Base-by-base conservation (phyloP, 2,797 vertebrate genomes). In the Protosalanx chinensis region DNA sequence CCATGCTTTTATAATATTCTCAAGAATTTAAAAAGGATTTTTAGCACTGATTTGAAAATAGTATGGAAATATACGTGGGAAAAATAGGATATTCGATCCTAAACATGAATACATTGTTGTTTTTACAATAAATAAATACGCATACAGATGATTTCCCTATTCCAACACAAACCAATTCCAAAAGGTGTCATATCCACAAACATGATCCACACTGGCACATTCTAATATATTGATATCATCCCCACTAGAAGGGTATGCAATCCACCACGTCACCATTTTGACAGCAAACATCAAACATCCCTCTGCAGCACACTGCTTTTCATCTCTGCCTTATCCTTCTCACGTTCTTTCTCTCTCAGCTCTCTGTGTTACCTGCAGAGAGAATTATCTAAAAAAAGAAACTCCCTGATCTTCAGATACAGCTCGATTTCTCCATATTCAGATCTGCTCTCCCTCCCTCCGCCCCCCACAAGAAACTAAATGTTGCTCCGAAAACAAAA, bases 1-100 rank as follows among this genome's bases (percentile, higher is more conserved):
- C 83, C 90, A 90, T 91, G 89, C 90, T 79, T 75, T 86, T 86
- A 88, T 82, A 89, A 74, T 84, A 65, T 79, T 87, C 86, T 88
- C 85, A 82, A 90, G 89, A 91, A 81, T 89, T 87, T 80, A 88
- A 89, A 90, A 76, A 60, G 72, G 74, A 57, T 68, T 71, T 20
- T 32, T 77, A 80, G 78, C 71, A 80, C 76, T 78, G 70, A 71
- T 85, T 84, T 76, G 88, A 86, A 88, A 89, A 88, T 79, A 83
- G 73, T 77, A 87, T 88, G 85, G 77, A 85, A 89, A 91, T 85
- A 82, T 82, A 81, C 84, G 72, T 32, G 72, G 76, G 72, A 74
- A 77, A 76, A 71, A 76, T 83, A 82, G 72, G 74, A 87, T 73
- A 86, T 82, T 29, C 82, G 74, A 67, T 72, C 64, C 70, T 32